Conservation (phyloP, 1,140 invertebrate genomes). For the Sminthurides bifidus region DNA sequence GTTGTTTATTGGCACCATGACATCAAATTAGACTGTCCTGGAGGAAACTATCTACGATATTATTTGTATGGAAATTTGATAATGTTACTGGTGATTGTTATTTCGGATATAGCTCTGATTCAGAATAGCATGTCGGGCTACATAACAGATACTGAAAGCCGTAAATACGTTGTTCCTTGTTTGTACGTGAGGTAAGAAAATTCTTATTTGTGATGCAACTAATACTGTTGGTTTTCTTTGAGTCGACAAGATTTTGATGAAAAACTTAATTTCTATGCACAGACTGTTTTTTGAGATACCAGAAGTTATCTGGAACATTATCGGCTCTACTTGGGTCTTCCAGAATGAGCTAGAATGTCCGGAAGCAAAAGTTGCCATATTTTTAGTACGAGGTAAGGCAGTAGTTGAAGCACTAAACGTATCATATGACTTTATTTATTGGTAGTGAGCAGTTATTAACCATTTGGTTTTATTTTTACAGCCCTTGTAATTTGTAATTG, state of each 20-base stretch:
- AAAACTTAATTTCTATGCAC: slow-evolving; percentile 31
- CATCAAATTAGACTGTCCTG: slow-evolving; percentile 27
- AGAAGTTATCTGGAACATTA: slow-evolving; percentile 60
- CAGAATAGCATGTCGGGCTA: slow-evolving; percentile 37
- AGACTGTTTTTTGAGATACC: slow-evolving; percentile 58
- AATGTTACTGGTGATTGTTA: slow-evolving; percentile 33
- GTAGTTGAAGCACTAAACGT: too few relatives aligned
- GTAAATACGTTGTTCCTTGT: slow-evolving; percentile 36
- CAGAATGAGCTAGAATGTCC: slow-evolving; percentile 9
- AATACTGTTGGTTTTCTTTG: too few relatives aligned
- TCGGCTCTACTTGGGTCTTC: slow-evolving; percentile 72
- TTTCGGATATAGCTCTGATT: slow-evolving; percentile 34
- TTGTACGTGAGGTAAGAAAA: slow-evolving; percentile 38
- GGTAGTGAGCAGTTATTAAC: background rate
- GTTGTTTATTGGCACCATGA: slow-evolving; percentile 31
- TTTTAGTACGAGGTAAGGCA: background rate
- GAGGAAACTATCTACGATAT: slow-evolving; percentile 27
- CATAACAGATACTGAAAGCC: slow-evolving; percentile 36
- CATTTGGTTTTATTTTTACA: slow-evolving; percentile 35
- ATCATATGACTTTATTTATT: background rate
- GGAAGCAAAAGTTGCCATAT: slow-evolving; percentile 31
- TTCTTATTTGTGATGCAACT: too few relatives aligned
- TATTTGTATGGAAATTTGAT: slow-evolving; percentile 33
- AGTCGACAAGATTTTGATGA: too few relatives aligned
- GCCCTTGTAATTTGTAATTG: slow-evolving; percentile 67